Percentiles rank a stretch among this genome's conserved stretches.
These are phyloP conservation scores for Brachionichthys hirsutus DNA, from an alignment of 2,113 vertebrate species.

Conservation along the genomic window DNA sequence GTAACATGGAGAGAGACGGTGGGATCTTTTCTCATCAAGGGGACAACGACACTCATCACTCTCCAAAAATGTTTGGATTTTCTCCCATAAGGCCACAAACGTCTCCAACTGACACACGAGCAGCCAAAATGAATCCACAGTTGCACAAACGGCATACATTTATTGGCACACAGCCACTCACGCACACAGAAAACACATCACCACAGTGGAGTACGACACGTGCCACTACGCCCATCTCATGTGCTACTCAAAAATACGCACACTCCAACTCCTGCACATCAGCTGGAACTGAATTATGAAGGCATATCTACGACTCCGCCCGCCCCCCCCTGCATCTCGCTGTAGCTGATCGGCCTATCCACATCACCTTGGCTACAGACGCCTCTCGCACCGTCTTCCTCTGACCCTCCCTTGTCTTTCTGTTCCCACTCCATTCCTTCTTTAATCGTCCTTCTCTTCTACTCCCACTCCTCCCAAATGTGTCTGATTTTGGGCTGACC, in stretches of 20 bases:
- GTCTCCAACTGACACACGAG: background rate
- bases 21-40: slow-evolving; percentile 35
- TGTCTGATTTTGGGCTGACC: slow-evolving; percentile 31
- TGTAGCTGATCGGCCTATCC: slow-evolving; percentile 3
- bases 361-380: slow-evolving; percentile 32
- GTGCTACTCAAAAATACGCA: background rate
- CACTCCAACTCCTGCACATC: background rate
- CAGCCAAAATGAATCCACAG: background rate
- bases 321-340: slow-evolving; percentile 10
- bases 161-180: background rate
- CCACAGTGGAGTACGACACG: background rate
- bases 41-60: slow-evolving; percentile 33
- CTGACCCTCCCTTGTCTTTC: background rate
- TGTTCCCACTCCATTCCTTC: slow-evolving; percentile 17
- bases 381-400: slow-evolving; percentile 19
- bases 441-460: slow-evolving; percentile 3
- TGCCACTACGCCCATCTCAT: slow-evolving; percentile 1
- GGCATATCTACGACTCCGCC: slow-evolving; percentile 11
- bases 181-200: background rate
- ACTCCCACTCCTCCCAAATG: slow-evolving; percentile 2
- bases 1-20: background rate
- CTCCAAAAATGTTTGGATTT: slow-evolving; percentile 28
- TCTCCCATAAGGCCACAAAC: slow-evolving; percentile 44
- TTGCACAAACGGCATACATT: background rate
- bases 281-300: slow-evolving; percentile 48